Evolutionary conservation across 2,113 vertebrate species (phyloP).

Genomic region (Pandion haliaetus): DNA sequence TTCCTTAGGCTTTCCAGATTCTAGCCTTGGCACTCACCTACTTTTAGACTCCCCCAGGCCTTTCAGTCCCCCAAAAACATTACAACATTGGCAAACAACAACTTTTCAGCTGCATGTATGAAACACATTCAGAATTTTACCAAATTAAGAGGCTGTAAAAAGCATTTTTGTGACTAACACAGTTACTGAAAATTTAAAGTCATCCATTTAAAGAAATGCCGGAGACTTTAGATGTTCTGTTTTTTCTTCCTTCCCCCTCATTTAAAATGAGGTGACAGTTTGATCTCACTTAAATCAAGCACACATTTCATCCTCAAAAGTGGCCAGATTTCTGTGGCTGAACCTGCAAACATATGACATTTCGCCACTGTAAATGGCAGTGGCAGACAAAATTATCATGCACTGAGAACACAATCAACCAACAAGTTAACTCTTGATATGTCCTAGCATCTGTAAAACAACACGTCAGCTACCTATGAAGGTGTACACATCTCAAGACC

Average conservation of each 20-base stretch:
- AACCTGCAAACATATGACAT: neutral
- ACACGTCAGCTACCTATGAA: neutral
- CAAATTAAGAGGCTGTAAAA: neutral
- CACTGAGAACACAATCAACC: neutral
- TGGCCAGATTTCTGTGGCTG: neutral
- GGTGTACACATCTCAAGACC: neutral
- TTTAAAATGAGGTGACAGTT: neutral
- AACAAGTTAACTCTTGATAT: neutral
- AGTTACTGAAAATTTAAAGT: neutral
- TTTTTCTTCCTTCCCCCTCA: neutral
- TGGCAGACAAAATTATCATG: neutral
- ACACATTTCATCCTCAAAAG: neutral
- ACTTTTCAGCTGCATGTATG: neutral
- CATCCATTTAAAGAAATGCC: neutral
- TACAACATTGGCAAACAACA: neutral
- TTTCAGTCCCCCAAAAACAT: neutral
- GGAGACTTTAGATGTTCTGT: too few relatives aligned
- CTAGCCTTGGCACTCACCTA: neutral
- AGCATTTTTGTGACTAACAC: neutral
- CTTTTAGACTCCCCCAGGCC: neutral
- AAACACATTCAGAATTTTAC: neutral
- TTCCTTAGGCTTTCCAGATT: neutral
- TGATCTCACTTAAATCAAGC: neutral
- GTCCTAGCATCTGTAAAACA: neutral
- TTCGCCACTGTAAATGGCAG: neutral